A percentile compares a stretch with the other conserved stretches of the same genome.
These are phyloP conservation scores for Colletes gigas DNA, from an alignment of 1,140 invertebrate genomes.

Conservation along the genomic window DNA sequence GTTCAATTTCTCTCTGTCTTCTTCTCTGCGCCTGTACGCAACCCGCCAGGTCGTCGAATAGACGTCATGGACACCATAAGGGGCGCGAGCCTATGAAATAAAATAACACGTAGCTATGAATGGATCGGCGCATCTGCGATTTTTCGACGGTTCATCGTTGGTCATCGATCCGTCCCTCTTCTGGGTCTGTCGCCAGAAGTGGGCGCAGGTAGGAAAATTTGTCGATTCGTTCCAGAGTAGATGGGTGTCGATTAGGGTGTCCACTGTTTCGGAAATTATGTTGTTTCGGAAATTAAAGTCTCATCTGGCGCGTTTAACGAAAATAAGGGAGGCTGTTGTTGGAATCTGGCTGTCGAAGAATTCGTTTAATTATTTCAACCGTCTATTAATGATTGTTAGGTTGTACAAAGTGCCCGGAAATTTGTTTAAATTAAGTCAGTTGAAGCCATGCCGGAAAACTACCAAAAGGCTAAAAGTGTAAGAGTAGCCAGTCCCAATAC, in stretches of 20 bases:
- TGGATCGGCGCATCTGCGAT: constrained; percentile 70
- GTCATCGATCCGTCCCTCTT: background rate
- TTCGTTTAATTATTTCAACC: too few species aligned
- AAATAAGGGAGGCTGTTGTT: background rate
- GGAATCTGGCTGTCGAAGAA: too few species aligned
- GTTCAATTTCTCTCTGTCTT: constrained; percentile 51
- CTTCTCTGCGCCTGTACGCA: constrained; percentile 62
- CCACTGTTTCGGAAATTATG: constrained; percentile 10
- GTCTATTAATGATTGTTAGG: too few species aligned
- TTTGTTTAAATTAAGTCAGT: too few species aligned
- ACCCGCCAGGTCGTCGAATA: constrained; percentile 66
- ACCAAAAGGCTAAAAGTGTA: too few species aligned
- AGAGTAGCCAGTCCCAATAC: too few species aligned
- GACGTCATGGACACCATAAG: constrained; percentile 57
- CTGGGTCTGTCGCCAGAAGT: background rate
- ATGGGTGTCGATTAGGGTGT: background rate
- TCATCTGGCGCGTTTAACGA: background rate
- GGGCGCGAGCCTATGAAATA: constrained; percentile 75
- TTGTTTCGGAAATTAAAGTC: background rate
- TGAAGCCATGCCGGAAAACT: too few species aligned
- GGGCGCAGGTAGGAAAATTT: background rate
- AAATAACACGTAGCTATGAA: constrained; percentile 68
- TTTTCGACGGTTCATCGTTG: constrained; percentile 37
- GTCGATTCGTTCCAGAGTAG: background rate
- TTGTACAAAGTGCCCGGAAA: too few species aligned